Conservation (phyloP, 1,140 invertebrate genomes). For the Platorchestia sp. region DNA sequence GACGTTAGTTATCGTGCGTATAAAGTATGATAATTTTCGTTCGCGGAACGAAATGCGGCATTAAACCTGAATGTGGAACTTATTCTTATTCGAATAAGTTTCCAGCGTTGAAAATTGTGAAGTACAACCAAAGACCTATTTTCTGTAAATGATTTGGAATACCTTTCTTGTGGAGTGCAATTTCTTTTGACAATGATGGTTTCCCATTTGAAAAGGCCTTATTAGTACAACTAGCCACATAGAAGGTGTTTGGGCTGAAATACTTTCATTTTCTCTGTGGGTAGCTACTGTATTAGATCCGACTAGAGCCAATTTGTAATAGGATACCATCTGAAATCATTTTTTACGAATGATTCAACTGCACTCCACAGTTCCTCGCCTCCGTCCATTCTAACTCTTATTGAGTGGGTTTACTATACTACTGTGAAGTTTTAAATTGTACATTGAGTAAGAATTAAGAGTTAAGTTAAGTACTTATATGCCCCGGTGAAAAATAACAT, state of each 20-base stretch:
- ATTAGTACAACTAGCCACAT: neutral
- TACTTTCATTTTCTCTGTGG: neutral
- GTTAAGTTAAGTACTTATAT: neutral
- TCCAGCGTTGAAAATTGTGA: neutral
- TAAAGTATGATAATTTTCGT: neutral
- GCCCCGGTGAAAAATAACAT: neutral
- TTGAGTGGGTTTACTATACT: neutral
- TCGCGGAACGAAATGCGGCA: neutral
- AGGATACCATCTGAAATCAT: neutral
- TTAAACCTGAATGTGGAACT: neutral
- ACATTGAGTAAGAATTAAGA: neutral
- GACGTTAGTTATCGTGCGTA: neutral
- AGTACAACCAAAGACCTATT: neutral
- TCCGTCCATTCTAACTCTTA: neutral
- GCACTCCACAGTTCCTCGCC: neutral
- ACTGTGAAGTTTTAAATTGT: neutral
- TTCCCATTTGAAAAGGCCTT: neutral
- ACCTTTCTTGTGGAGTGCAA: neutral
- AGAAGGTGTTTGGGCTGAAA: neutral
- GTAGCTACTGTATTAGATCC: neutral
- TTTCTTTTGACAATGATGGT: neutral
- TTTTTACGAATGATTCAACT: neutral
- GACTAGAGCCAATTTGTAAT: neutral
- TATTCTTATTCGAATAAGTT: neutral
- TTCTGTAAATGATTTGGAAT: neutral